Base-by-base conservation (phyloP, 2,797 vertebrate species). In the Peromyscus nudipes region DNA sequence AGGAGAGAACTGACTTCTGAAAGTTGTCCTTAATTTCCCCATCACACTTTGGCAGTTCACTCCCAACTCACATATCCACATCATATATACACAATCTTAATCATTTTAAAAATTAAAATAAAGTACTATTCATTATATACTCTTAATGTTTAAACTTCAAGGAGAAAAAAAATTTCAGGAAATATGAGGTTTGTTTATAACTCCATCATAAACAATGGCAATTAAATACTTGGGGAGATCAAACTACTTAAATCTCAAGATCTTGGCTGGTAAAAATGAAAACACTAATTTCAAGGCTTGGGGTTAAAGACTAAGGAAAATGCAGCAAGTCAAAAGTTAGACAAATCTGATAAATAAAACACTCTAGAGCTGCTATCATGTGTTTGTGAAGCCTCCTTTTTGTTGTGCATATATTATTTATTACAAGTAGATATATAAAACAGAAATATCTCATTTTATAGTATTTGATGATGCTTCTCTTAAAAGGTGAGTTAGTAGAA, bases 141-240 rank as follows among this genome's bases (percentile, higher is more conserved):
- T 29, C 52, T 90, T 57, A 90, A 81, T 94, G 95, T 77, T 71
- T 97, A 82, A 80, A 21, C 31, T 92, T 82, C 69, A 92, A 62
- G 27, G 3, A 94, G 49, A 55, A 52, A 79, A 94, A 94, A 97
- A n/a, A 14, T 4, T 0, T 85, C 46, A 95, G 69, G 88, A 97
- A 84, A 87, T 46, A 88, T 0, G 0, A 6, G 29, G 7, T 96
- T 55, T 92, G 34, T n/a, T 95, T 37, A n/a, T 16, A 60, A 37
- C 25, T 94, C n/a, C 13, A 25, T 14, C 9, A 1, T 86, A 94
- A 95, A 62, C 0, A 65, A 23, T 12, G 34, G 31, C 69, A 93
- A 4, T 37, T 91, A 76, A 65, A 90, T 13, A 94, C 4, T 23
- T 69, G 40, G 27, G 29, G 55, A 69, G 94, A 92, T 23, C 65